Evolutionary conservation across 2,113 vertebrate species (phyloP).

Genomic region (Tympanuchus pallidicinctus): DNA sequence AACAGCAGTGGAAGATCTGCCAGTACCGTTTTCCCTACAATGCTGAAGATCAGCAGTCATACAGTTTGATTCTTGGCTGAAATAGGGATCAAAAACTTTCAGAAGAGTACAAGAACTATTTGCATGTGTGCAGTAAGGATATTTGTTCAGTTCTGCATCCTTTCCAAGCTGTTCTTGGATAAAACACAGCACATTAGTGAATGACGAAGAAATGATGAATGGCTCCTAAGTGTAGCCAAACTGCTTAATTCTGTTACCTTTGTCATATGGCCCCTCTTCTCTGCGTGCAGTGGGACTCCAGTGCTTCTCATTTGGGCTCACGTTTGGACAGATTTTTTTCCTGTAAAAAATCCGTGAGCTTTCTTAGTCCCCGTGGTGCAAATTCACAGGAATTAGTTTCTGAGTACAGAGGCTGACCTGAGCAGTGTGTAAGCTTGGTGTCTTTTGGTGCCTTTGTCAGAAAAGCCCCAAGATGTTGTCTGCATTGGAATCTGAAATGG

Average conservation of each 20-base stretch:
- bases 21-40: neutral
- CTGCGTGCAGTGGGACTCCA: neutral
- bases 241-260: neutral
- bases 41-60: neutral
- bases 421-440: neutral
- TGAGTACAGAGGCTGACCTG: neutral
- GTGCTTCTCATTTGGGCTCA: neutral
- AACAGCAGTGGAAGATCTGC: neutral
- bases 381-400: neutral
- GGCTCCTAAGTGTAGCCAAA: neutral
- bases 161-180: neutral
- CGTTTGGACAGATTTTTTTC: neutral
- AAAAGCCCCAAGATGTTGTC: neutral
- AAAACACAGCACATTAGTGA: fast-evolving
- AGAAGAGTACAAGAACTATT: neutral
- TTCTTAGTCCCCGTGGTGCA: neutral
- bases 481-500: neutral
- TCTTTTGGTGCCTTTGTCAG: neutral
- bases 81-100: neutral
- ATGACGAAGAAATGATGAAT: neutral
- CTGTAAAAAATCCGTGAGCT: neutral
- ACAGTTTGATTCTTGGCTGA: neutral
- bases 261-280: neutral
- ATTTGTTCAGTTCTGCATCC: neutral
- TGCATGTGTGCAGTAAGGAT: neutral